Evolutionary conservation across 2,888 invertebrate genomes (phyloP).

Genomic region (Oxytorus armatus): DNA sequence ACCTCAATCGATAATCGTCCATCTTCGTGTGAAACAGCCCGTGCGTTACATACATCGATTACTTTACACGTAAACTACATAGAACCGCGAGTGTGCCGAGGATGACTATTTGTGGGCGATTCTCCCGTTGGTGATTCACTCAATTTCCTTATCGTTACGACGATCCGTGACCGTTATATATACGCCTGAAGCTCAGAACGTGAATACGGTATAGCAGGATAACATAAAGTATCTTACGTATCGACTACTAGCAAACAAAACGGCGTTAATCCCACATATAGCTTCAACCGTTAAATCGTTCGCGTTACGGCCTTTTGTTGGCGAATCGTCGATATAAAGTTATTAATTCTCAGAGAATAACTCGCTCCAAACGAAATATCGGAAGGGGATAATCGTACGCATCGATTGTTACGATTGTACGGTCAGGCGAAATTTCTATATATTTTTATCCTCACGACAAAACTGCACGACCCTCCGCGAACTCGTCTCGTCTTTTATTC

Average conservation of each 20-base stretch:
- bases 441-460: conserved; percentile 44
- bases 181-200: background rate
- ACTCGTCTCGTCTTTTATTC: conserved; percentile 22
- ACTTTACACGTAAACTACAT: background rate
- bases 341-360: conserved; percentile 11
- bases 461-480: conserved; percentile 40
- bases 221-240: background rate
- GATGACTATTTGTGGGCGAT: conserved; percentile 41
- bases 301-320: background rate
- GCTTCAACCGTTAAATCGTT: background rate
- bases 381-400: background rate
- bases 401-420: conserved; percentile 32
- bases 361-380: conserved; percentile 12
- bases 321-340: conserved; percentile 5
- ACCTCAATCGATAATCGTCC: too few species aligned
- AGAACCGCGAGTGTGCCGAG: conserved; percentile 13
- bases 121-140: conserved; percentile 61
- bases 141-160: conserved; percentile 55
- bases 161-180: conserved; percentile 25
- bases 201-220: background rate
- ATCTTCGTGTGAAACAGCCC: too few species aligned
- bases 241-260: background rate
- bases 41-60: background rate
- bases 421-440: conserved; percentile 41
- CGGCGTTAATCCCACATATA: background rate